Conservation (phyloP, 2,113 vertebrate species). For the Carlito syrichta region DNA sequence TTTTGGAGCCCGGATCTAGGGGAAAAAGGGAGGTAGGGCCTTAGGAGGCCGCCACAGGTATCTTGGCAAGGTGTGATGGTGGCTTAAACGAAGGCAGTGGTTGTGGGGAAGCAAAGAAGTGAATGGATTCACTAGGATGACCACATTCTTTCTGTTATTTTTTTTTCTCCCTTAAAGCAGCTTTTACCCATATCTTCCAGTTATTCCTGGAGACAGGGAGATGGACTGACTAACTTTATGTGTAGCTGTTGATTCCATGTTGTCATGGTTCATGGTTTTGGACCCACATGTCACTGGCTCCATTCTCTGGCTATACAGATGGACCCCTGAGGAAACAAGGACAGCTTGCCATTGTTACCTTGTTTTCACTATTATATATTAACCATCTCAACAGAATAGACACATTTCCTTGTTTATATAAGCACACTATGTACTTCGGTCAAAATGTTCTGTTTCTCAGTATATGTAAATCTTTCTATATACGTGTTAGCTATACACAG, state of each 20-base stretch:
- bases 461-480: neutral
- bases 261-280: neutral
- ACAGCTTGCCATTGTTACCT: neutral
- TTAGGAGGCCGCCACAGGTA: neutral
- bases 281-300: neutral
- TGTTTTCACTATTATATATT: neutral
- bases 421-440: neutral
- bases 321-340: neutral
- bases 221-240: neutral
- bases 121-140: neutral
- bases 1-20: neutral
- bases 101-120: neutral
- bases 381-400: neutral
- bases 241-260: neutral
- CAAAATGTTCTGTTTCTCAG: neutral
- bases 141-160: neutral
- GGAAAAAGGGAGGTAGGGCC: neutral
- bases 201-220: neutral
- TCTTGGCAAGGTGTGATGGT: neutral
- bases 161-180: neutral
- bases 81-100: neutral
- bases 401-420: constrained; percentile 19
- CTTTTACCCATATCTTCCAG: neutral
- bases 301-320: neutral
- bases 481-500: neutral